Percentiles rank a stretch among this genome's conserved stretches.
phyloP scores from a whole-genome alignment of 1,140 invertebrate genomes.

The Atopsyche davidsoni region DNA sequence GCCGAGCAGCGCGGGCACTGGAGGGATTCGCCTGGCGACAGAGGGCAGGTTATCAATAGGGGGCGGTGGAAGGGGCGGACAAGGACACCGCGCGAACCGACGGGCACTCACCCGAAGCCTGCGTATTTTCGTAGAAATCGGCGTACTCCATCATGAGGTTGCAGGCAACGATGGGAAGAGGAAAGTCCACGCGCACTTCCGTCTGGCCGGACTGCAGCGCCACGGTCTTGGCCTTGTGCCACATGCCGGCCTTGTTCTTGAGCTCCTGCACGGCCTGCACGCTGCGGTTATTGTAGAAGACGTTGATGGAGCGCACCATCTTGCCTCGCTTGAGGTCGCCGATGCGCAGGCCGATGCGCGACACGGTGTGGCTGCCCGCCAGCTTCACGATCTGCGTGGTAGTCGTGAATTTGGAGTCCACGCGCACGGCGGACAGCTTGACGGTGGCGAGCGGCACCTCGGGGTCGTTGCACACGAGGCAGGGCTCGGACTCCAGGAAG shows the following conservation, averaged over 20 bases:
- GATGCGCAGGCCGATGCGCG: slow-evolving; percentile 87
- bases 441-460: slow-evolving; percentile 88
- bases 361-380: slow-evolving; percentile 90
- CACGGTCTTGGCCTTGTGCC: slow-evolving; percentile 94
- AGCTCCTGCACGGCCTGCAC: slow-evolving; percentile 96
- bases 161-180: slow-evolving; percentile 92
- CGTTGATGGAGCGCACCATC: slow-evolving; percentile 94
- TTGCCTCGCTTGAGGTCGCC: slow-evolving; percentile 93
- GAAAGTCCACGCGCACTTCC: slow-evolving; percentile 91
- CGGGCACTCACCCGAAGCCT: slow-evolving; percentile 49
- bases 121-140: slow-evolving; percentile 92
- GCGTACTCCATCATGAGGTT: slow-evolving; percentile 99
- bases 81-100: slow-evolving; percentile 44
- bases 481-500: slow-evolving; percentile 94
- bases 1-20: slow-evolving; percentile 95
- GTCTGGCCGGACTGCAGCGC: slow-evolving; percentile 85
- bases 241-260: slow-evolving; percentile 91
- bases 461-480: slow-evolving; percentile 95
- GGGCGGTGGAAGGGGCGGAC: neutral
- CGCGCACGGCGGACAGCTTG: slow-evolving; percentile 89
- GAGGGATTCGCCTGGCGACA: slow-evolving; percentile 70
- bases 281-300: slow-evolving; percentile 94
- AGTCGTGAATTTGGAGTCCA: slow-evolving; percentile 95
- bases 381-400: slow-evolving; percentile 97
- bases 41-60: neutral